phyloP scores from a whole-genome alignment of 2,113 vertebrate genomes.

The Zapornia atra region DNA sequence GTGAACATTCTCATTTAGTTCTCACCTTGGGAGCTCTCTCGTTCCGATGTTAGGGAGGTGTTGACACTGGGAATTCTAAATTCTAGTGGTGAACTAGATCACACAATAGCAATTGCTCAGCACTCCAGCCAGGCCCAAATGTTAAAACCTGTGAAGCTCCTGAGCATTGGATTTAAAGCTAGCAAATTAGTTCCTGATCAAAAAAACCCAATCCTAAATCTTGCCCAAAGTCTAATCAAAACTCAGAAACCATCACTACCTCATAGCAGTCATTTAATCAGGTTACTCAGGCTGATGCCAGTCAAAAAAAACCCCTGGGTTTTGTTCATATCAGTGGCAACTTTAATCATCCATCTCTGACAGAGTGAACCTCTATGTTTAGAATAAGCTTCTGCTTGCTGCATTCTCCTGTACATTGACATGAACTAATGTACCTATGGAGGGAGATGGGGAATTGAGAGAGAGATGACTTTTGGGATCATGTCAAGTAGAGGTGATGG shows the following conservation, averaged over 20 bases:
- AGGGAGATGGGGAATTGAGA: not conserved
- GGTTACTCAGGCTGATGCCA: not conserved
- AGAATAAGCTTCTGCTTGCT: not conserved
- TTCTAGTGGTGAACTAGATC: not conserved
- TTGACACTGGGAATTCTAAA: not conserved
- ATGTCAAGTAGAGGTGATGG: not conserved
- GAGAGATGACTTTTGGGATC: not conserved
- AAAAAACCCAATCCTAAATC: not conserved
- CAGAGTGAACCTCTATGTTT: not conserved
- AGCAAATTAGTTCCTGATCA: not conserved
- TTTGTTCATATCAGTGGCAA: not conserved
- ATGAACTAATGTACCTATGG: not conserved
- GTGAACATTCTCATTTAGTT: not conserved
- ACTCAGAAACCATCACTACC: not conserved
- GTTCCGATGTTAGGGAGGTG: too few species aligned
- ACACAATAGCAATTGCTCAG: not conserved
- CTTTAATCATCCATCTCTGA: not conserved
- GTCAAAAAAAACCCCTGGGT: fast-evolving
- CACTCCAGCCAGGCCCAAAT: not conserved
- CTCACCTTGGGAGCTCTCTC: not conserved
- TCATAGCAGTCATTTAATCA: not conserved
- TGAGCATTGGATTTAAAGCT: not conserved
- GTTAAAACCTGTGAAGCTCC: not conserved
- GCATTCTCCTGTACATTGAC: not conserved
- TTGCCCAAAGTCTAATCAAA: not conserved